A percentile compares a stretch with the other conserved stretches of the same genome.
Evolutionary conservation across 2,113 vertebrate genomes (phyloP).

Genomic region (Cyphomyrus discorhynchus): DNA sequence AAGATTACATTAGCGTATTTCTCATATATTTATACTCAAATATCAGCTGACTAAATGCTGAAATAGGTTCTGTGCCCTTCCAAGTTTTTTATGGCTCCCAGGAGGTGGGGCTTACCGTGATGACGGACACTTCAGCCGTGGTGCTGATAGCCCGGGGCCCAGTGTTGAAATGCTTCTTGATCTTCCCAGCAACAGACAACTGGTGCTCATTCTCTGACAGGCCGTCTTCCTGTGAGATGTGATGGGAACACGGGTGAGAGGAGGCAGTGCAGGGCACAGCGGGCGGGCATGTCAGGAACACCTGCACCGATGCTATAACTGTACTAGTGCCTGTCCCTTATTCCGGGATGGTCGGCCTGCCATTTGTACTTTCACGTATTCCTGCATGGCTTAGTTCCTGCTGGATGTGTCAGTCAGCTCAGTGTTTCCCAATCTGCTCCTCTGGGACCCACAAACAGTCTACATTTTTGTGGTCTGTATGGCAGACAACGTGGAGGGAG

Average conservation of each 20-base stretch:
- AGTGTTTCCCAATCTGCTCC: too few species aligned
- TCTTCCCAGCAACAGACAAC: constrained; percentile 88
- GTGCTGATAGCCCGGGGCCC: constrained; percentile 77
- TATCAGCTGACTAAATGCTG: background rate
- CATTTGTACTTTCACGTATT: background rate
- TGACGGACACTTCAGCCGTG: constrained; percentile 86
- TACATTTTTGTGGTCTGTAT: too few species aligned
- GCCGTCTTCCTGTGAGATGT: constrained; percentile 72
- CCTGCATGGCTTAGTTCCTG: background rate
- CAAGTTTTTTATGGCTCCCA: background rate
- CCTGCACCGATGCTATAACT: background rate
- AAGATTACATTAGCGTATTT: background rate
- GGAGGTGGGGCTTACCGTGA: constrained; percentile 79
- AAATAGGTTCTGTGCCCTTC: background rate
- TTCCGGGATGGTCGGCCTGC: background rate
- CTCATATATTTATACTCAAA: background rate
- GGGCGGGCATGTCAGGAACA: background rate
- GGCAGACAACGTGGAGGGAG: too few species aligned
- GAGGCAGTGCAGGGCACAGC: background rate
- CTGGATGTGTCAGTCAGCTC: background rate
- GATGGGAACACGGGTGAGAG: background rate
- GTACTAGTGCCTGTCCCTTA: background rate
- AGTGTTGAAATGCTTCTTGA: constrained; percentile 94
- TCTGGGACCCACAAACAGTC: too few species aligned
- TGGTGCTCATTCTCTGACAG: constrained; percentile 80